Evolutionary conservation across 2,888 invertebrate species (phyloP).

Genomic region (Prosopocoilus inquinatus): DNA sequence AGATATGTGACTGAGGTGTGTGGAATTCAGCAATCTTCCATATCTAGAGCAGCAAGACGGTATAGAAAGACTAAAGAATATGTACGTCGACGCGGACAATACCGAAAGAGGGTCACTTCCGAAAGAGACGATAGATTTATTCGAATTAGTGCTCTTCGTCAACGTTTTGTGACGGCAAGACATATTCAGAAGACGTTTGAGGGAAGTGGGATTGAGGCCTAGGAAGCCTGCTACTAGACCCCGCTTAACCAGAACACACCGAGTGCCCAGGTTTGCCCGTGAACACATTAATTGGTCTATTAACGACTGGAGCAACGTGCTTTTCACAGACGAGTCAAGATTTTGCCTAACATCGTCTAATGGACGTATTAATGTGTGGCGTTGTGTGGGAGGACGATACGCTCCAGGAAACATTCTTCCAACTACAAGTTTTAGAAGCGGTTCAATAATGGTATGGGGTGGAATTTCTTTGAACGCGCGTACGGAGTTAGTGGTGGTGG

Average conservation of each 20-base stretch:
- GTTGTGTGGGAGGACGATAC: too few species aligned
- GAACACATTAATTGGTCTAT: too few species aligned
- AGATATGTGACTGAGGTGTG: too few species aligned
- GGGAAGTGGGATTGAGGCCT: too few species aligned
- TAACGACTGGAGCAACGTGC: too few species aligned
- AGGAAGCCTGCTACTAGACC: neutral
- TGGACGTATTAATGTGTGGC: too few species aligned
- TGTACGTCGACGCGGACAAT: neutral
- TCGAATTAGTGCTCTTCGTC: neutral
- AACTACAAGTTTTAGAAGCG: too few species aligned
- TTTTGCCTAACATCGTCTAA: too few species aligned
- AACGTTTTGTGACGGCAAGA: neutral
- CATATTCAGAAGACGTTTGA: neutral
- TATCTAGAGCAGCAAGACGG: neutral
- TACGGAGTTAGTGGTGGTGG: neutral
- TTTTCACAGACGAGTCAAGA: too few species aligned
- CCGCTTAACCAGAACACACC: neutral
- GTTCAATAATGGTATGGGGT: neutral
- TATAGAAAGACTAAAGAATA: neutral
- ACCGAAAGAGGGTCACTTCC: neutral
- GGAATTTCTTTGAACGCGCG: neutral
- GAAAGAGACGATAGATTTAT: neutral
- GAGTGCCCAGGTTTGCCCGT: too few species aligned
- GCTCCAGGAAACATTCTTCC: neutral
- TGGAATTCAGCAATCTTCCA: neutral